Base-by-base conservation (phyloP, 2,797 vertebrate species). In the Falco biarmicus region DNA sequence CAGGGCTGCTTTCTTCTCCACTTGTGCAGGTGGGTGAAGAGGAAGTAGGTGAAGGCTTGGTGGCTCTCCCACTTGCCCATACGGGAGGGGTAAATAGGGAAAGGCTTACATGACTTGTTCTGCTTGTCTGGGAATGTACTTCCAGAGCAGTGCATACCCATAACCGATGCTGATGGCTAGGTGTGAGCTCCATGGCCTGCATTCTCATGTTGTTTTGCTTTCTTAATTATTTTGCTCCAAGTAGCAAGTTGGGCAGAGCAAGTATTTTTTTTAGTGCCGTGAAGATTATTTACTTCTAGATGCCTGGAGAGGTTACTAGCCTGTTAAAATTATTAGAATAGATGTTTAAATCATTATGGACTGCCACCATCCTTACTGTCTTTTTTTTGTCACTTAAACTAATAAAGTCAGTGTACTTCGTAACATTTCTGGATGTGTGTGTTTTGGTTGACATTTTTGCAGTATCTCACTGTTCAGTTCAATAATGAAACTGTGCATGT, bases 111-210 rank as follows among this genome's bases (percentile, higher is more conserved):
- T 8, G 51, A 11, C 50, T 83, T 53, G 4, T 61, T 53, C 34
- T 32, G 11, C 25, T 73, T 61, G 6, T 76, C 15, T 41, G 24
- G 68, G 45, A 80, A 26, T 6, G 8, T 41, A 3, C 29, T 73
- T 7, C 15, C 6, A 14, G 32, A n/a, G n/a, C 45, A 19, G 0
- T 32, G 14, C 2, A 0, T 59, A 21, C 65, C 74, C 19, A 0
- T 65, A 13, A 57, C 37, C 11, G 66, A 7, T 53, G 41, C 15
- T 14, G 6, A 10, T 73, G 59, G 28, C 47, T 66, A 9, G 37
- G 31, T n/a, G 13, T 19, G 37, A 45, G 12, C 1, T 64, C 45
- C 5, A 1, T 24, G 22, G 50, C 22, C 39, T 69, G 17, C 13
- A 4, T 54, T 91, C 24, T 60, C 8, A 6, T 25, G 20, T 51